These are phyloP conservation scores for Rugalucina vietnamica DNA, from an alignment of 2,888 invertebrate genomes.

Conservation along the genomic window DNA sequence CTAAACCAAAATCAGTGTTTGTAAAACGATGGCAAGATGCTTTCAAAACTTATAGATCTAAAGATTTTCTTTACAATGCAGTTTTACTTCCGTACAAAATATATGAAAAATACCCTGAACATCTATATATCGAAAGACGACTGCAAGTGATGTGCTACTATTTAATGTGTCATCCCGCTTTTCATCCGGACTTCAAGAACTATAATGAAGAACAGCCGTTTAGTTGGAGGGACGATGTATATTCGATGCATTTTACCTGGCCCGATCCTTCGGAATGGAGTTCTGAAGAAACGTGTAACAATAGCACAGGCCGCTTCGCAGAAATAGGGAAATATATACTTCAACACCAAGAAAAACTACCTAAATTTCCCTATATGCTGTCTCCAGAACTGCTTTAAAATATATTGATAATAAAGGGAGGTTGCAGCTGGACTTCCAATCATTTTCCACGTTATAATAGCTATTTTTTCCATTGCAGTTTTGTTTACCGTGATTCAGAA, in stretches of 20 bases:
- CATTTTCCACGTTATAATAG: too few relatives aligned
- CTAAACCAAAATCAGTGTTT: slow-evolving; percentile 70
- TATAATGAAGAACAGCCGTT: slow-evolving; percentile 67
- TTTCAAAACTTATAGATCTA: slow-evolving; percentile 48
- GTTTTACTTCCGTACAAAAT: slow-evolving; percentile 63
- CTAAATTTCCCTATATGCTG: too few relatives aligned
- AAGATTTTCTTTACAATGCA: slow-evolving; percentile 64
- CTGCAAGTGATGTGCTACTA: slow-evolving; percentile 79
- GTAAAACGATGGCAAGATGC: slow-evolving; percentile 62
- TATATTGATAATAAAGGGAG: too few relatives aligned
- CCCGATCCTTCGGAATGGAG: slow-evolving; percentile 75
- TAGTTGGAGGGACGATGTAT: slow-evolving; percentile 74
- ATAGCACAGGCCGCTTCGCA: slow-evolving; percentile 72
- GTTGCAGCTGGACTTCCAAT: too few relatives aligned
- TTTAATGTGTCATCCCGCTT: slow-evolving; percentile 76
- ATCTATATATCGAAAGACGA: slow-evolving; percentile 70
- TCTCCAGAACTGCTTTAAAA: too few relatives aligned
- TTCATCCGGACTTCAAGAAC: slow-evolving; percentile 67
- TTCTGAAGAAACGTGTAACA: slow-evolving; percentile 61
- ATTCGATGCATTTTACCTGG: slow-evolving; percentile 77
- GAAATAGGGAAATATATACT: slow-evolving; percentile 78
- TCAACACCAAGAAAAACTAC: slow-evolving; percentile 44
- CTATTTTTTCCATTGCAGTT: too few relatives aligned
- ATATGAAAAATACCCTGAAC: slow-evolving; percentile 74
- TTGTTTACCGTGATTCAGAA: too few relatives aligned